Conservation (phyloP, 2,888 invertebrate species). For the Hyles lineata region DNA sequence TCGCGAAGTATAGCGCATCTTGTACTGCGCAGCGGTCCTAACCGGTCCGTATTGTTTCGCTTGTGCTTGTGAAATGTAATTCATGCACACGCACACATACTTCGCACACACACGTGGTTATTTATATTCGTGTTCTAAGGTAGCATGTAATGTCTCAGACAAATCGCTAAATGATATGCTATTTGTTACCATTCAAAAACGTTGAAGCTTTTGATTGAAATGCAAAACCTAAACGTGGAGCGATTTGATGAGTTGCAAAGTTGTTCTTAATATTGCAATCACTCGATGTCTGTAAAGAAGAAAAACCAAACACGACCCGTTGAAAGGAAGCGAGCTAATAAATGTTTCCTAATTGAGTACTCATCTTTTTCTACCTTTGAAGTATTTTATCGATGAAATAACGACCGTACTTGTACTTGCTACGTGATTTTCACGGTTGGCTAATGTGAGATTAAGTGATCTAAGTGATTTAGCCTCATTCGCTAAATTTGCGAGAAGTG, state of each 20-base stretch:
- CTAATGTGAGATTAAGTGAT: too few relatives aligned
- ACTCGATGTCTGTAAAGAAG: too few relatives aligned
- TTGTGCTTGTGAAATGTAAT: constrained; percentile 72
- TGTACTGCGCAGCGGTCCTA: constrained; percentile 26
- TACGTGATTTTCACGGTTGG: too few relatives aligned
- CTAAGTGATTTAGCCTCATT: too few relatives aligned
- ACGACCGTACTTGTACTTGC: too few relatives aligned
- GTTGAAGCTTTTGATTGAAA: constrained; percentile 20
- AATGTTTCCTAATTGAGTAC: too few relatives aligned
- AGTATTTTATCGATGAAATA: too few relatives aligned
- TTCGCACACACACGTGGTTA: constrained; percentile 49
- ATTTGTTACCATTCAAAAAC: constrained; percentile 23
- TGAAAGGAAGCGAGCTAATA: not conserved
- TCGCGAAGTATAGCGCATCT: constrained; percentile 36
- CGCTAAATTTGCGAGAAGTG: too few relatives aligned
- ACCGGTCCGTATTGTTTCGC: constrained; percentile 71
- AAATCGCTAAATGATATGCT: constrained; percentile 30
- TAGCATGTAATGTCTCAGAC: constrained; percentile 57
- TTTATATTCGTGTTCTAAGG: constrained; percentile 73
- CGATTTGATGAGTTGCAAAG: not conserved
- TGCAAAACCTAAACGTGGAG: not conserved
- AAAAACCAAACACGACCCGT: not conserved
- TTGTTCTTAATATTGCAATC: not conserved
- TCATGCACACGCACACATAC: constrained; percentile 67
- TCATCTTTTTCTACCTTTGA: too few relatives aligned